A percentile compares a stretch with the other conserved stretches of the same genome.
Evolutionary conservation across 1,140 invertebrate genomes (phyloP).

Genomic region (Leptinotarsa lineolata): DNA sequence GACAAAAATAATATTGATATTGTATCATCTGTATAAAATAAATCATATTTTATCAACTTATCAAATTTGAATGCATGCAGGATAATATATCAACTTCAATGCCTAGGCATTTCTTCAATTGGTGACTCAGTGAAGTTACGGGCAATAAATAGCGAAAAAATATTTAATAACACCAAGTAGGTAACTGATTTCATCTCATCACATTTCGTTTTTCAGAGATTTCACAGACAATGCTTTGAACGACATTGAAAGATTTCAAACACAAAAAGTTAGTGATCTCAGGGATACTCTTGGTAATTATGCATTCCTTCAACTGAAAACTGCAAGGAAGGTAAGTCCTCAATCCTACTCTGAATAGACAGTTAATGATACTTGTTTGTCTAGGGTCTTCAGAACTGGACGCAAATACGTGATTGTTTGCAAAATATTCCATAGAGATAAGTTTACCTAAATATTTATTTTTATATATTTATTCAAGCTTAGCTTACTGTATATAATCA

Average conservation of each 20-base stretch:
- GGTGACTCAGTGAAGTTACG: no score
- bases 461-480: constrained; percentile 1
- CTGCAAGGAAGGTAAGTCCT: constrained; percentile 73
- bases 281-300: constrained; percentile 77
- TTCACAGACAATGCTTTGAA: constrained; percentile 72
- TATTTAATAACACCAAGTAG: no score
- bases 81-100: no score
- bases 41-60: no score
- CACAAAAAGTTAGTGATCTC: constrained; percentile 76
- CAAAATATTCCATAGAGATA: constrained; percentile 64
- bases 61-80: no score
- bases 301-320: constrained; percentile 78
- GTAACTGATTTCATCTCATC: no score
- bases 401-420: constrained; percentile 73
- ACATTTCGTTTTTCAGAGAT: constrained; percentile 61
- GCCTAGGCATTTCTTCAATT: no score
- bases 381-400: constrained; percentile 75
- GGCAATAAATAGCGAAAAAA: no score
- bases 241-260: constrained; percentile 79
- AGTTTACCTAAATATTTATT: neutral
- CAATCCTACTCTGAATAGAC: constrained; percentile 27
- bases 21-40: no score
- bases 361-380: constrained; percentile 47
- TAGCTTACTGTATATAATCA: neutral
- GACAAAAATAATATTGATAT: no score